These are phyloP conservation scores for Gadus chalcogrammus DNA, from an alignment of 2,113 vertebrate species.

Conservation along the genomic window DNA sequence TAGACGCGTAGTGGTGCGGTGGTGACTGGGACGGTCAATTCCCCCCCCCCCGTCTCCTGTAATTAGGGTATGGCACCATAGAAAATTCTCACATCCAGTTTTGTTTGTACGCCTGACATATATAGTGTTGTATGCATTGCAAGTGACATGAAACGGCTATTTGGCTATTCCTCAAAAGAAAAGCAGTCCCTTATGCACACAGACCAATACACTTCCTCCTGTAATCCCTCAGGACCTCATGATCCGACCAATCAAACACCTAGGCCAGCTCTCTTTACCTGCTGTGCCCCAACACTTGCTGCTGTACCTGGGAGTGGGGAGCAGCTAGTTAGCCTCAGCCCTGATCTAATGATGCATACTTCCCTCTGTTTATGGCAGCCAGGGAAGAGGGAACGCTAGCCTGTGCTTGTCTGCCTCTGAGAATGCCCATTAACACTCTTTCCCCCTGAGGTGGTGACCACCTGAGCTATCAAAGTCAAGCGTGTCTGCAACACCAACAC, in stretches of 20 bases:
- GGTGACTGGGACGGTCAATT: neutral
- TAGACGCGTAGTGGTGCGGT: no score
- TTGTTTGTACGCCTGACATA: no score
- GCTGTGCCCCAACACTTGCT: no score
- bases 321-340: constrained; percentile 37
- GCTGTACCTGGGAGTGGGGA: neutral
- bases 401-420: constrained; percentile 66
- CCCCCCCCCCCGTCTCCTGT: constrained; percentile 12
- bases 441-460: constrained; percentile 70
- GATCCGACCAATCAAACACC: no score
- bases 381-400: constrained; percentile 52
- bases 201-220: no score
- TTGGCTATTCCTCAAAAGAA: no score
- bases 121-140: no score
- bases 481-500: constrained; percentile 48
- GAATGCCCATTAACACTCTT: constrained; percentile 66
- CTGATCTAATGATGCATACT: constrained; percentile 62
- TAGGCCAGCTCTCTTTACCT: no score
- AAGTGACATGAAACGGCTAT: no score
- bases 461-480: constrained; percentile 73
- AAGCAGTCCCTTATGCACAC: no score
- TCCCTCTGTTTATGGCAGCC: constrained; percentile 60
- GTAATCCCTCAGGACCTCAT: no score
- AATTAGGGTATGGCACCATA: neutral
- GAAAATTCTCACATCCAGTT: neutral